Percentiles rank a stretch among this genome's conserved stretches.
phyloP scores from a whole-genome alignment of 2,888 invertebrate genomes.

The Drosophila monieri region DNA sequence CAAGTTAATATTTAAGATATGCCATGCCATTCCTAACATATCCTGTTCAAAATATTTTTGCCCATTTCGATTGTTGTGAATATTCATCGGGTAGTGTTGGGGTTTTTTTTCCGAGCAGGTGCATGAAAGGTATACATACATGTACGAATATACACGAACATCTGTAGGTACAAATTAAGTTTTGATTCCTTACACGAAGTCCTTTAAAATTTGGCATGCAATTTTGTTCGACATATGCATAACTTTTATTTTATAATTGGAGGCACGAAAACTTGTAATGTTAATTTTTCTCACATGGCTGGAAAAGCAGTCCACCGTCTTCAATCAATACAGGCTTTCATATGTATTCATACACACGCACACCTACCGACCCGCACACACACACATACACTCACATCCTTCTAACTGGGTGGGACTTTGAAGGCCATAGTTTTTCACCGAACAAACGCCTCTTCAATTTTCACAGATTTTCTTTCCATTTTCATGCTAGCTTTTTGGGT shows the following conservation, averaged over 20 bases:
- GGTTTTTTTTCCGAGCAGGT: conserved; percentile 22
- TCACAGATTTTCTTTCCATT: conserved; percentile 6
- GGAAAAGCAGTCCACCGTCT: conserved; percentile 19
- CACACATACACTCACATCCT: conserved; percentile 38
- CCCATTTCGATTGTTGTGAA: not conserved
- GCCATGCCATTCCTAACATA: not conserved
- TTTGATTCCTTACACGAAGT: conserved; percentile 9
- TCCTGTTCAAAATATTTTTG: not conserved
- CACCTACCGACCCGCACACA: conserved; percentile 6
- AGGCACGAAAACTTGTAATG: conserved; percentile 33
- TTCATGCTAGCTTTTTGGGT: not conserved
- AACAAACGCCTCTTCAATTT: conserved; percentile 27
- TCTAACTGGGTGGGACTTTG: conserved; percentile 52
- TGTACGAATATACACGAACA: conserved; percentile 34
- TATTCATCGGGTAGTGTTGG: not conserved
- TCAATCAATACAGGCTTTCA: conserved; percentile 36
- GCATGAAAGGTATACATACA: conserved; percentile 24
- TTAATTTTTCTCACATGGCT: conserved; percentile 31
- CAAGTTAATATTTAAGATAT: not conserved
- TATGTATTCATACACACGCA: conserved; percentile 34
- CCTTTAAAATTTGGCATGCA: conserved; percentile 10
- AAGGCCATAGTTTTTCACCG: conserved; percentile 49
- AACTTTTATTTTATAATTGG: conserved; percentile 30
- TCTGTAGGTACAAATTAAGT: conserved; percentile 20
- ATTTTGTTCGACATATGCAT: conserved; percentile 23